Evolutionary conservation across 2,113 vertebrate genomes (phyloP), one percentile per base, ranked within the genome.

Genomic region (Centropus bengalensis): DNA sequence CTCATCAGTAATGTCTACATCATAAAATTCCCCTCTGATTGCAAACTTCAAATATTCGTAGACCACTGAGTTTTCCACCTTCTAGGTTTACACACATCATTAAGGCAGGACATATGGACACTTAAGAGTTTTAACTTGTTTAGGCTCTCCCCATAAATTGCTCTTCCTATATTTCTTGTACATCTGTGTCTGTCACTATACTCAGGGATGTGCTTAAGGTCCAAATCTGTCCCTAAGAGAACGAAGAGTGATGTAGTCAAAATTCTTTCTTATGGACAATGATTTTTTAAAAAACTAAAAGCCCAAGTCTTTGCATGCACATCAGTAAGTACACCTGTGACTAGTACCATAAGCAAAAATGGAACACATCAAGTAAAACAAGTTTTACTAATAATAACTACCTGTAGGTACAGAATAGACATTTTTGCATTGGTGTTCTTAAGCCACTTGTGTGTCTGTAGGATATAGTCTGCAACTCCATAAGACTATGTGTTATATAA

Each of bases 41-140:
- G 51, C 20, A 79, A 79, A 62, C 5, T 21, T 86, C 47, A 94
- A 91, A 83, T 77, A 93, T 88, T 91, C 91, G 71, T 71, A 80
- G 64, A 88, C 26, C 67, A 73, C 60, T 19, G 38, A 89, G 33
- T 36, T 83, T 36, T 80, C 52, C 47, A 86, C 13, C 54, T 73
- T n/a, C 66, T 56, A 24, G 13, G 22, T 59, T 79, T 88, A 67
- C 26, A n/a, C 0, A 0, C 67, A 54, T 82, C 28, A 30, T 74
- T 82, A 89, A 63, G 59, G 73, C 24, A 93, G 67, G 69, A 78
- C 54, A 66, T 70, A 69, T 2, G 17, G 76, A 84, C 64, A 69
- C 13, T 12, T 63, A 5, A 8, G 24, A 92, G 45, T 76, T 73
- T 40, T 13, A 91, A 36, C 18, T 59, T 73, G 58, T 89, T 77